A percentile compares a stretch with the other conserved stretches of the same genome.
Conservation (phyloP, 2,888 invertebrate genomes). For the Sisyra terminalis region DNA sequence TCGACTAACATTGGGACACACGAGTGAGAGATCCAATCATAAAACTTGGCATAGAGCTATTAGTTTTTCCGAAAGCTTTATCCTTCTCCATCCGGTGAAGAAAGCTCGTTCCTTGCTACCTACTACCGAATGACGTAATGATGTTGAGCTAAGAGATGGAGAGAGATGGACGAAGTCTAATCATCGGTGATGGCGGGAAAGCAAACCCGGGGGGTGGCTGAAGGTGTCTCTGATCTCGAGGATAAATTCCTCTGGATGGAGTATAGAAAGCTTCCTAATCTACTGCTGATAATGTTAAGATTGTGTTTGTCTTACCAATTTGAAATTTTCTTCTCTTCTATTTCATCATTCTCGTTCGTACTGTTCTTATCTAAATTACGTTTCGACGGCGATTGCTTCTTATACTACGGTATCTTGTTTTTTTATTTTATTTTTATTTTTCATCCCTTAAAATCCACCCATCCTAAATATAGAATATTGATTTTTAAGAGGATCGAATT, state of each 20-base stretch:
- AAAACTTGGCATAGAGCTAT: constrained; percentile 1
- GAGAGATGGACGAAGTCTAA: background rate
- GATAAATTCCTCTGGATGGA: too few relatives aligned
- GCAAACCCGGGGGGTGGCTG: constrained; percentile 6
- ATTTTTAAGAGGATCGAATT: too few relatives aligned
- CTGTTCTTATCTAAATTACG: background rate
- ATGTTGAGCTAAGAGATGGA: background rate
- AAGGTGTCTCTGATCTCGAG: constrained; percentile 2
- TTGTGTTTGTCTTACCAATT: constrained; percentile 31
- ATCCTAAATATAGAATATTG: background rate
- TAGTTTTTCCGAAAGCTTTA: background rate
- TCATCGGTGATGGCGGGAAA: constrained; percentile 7
- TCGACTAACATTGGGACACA: background rate
- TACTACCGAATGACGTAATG: background rate
- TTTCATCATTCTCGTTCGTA: background rate
- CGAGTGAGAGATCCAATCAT: background rate
- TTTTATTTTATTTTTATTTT: background rate
- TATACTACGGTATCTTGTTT: background rate
- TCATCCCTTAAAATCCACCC: background rate
- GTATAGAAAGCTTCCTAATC: constrained; percentile 20
- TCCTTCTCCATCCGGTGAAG: background rate
- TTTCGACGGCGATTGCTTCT: too few relatives aligned
- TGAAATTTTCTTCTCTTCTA: constrained; percentile 19
- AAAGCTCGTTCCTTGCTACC: background rate
- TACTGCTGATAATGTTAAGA: constrained; percentile 31